Percentiles rank a stretch among this genome's conserved stretches.
Evolutionary conservation across 1,140 invertebrate species (phyloP).

Genomic region (Zelostemma sp.): DNA sequence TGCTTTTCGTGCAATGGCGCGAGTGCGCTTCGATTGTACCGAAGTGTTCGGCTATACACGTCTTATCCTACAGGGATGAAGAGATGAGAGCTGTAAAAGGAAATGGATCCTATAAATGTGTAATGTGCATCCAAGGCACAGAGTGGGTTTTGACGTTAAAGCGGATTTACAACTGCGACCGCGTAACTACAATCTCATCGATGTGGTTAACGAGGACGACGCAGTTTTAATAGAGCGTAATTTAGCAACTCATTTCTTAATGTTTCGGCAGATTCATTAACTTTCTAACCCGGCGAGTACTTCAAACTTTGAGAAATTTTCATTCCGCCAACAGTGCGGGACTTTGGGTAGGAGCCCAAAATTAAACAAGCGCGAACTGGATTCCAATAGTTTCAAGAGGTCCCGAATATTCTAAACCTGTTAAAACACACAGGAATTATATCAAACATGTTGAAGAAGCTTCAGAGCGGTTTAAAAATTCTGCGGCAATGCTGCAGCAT

Average conservation of each 20-base stretch:
- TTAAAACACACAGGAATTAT: background rate
- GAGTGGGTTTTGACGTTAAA: conserved; percentile 23
- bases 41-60: conserved; percentile 29
- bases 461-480: background rate
- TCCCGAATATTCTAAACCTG: no score
- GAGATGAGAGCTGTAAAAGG: conserved; percentile 41
- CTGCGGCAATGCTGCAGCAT: background rate
- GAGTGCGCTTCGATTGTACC: conserved; percentile 24
- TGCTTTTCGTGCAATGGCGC: conserved; percentile 3
- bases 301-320: background rate
- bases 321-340: no score
- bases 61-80: conserved; percentile 31
- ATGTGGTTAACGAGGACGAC: conserved; percentile 20
- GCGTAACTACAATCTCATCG: conserved; percentile 41
- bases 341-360: no score
- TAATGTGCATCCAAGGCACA: conserved; percentile 25
- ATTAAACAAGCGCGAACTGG: no score
- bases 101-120: conserved; percentile 43
- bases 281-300: background rate
- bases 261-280: conserved; percentile 9
- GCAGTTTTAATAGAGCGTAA: conserved; percentile 35
- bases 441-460: background rate
- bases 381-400: no score
- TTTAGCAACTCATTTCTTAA: conserved; percentile 23
- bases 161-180: conserved; percentile 42